Percentiles rank a stretch among this genome's conserved stretches.
These are phyloP conservation scores for Ophiothrix spiculata DNA, from an alignment of 35 echinoderm and acorn worm species.

Conservation along the genomic window DNA sequence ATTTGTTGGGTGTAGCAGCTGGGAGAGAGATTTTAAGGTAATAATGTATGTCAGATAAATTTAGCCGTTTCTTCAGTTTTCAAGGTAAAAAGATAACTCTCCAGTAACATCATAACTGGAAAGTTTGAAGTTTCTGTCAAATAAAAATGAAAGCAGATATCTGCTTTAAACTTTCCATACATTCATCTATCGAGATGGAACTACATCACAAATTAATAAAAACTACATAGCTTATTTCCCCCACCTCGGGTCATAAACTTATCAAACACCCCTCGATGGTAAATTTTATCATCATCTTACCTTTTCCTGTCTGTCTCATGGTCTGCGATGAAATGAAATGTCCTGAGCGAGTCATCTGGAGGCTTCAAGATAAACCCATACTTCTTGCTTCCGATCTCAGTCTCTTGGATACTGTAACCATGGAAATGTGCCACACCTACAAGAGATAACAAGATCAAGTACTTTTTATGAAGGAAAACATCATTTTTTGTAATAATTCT, in stretches of 20 bases:
- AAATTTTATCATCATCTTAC: conserved; percentile 10
- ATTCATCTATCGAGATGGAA: not conserved
- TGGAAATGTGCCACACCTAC: conserved; percentile 98
- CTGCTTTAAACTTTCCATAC: not conserved
- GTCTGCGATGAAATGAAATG: conserved; percentile 84
- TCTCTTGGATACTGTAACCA: conserved; percentile 96
- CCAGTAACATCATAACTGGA: not conserved
- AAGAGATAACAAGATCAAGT: not conserved
- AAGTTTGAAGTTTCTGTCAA: not conserved
- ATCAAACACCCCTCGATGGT: too few species aligned
- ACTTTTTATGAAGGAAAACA: too few species aligned
- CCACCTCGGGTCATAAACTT: not conserved
- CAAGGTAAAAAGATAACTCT: not conserved
- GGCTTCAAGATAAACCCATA: conserved; percentile 69
- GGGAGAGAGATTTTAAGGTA: too few species aligned
- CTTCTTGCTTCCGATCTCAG: conserved; percentile 69
- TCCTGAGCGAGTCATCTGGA: conserved; percentile 56
- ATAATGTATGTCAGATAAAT: too few species aligned
- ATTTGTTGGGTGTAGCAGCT: too few species aligned
- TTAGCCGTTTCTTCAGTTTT: too few species aligned
- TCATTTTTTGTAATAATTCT: too few species aligned
- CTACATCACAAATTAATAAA: too few species aligned
- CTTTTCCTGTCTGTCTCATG: conserved; percentile 94
- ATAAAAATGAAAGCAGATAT: too few species aligned
- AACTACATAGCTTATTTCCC: too few species aligned